Conservation (phyloP, 2,113 vertebrate species). For the Lepidothrix coronata region DNA sequence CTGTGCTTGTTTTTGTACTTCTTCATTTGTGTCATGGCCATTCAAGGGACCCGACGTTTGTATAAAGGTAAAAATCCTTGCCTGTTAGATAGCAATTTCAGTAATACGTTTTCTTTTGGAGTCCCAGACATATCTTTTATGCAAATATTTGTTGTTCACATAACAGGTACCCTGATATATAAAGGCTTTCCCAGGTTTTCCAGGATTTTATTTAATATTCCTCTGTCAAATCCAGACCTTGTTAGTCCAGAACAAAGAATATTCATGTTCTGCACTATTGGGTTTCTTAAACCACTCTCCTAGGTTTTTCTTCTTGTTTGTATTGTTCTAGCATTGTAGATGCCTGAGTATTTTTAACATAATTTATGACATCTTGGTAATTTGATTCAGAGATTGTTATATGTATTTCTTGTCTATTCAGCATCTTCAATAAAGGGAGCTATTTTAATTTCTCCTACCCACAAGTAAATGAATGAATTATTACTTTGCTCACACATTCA, state of each 20-base stretch:
- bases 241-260: background rate
- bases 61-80: background rate
- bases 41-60: background rate
- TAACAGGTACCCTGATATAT: background rate
- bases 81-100: background rate
- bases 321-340: background rate
- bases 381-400: background rate
- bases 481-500: constrained; percentile 47
- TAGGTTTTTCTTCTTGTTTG: background rate
- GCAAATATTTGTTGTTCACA: background rate
- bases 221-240: background rate
- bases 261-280: background rate
- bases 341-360: background rate
- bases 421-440: constrained; percentile 54
- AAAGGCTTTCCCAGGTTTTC: background rate
- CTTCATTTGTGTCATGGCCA: background rate
- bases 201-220: background rate
- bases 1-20: background rate
- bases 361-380: background rate
- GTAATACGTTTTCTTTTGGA: background rate
- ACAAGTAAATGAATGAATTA: constrained; percentile 67
- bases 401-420: constrained; percentile 61
- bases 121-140: background rate
- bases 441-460: constrained; percentile 51
- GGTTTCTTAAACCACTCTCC: background rate